Evolutionary conservation across 1,140 invertebrate species (phyloP).

Genomic region (Bacillus rossius): DNA sequence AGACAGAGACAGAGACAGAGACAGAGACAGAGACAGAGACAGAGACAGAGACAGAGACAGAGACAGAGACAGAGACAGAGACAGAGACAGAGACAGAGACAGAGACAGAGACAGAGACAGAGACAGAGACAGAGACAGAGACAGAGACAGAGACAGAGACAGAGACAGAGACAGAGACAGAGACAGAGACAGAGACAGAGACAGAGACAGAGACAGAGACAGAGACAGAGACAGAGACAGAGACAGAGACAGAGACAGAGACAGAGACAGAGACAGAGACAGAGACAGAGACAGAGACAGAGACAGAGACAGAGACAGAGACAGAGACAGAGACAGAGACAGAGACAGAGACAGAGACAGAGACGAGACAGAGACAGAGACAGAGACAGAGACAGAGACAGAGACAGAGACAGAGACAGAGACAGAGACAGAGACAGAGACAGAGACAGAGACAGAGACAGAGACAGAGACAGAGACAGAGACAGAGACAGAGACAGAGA

Average conservation of each 20-base stretch:
- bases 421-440: constrained; percentile 15
- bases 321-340: not conserved
- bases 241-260: not conserved
- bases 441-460: constrained; percentile 16
- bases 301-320: not conserved
- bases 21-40: constrained; percentile 16
- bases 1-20: constrained; percentile 16
- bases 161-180: not conserved
- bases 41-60: constrained; percentile 16
- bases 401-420: constrained; percentile 16
- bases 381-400: constrained; percentile 10
- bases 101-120: not conserved
- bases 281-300: not conserved
- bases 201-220: no score
- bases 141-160: not conserved
- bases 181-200: no score
- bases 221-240: no score
- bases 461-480: constrained; percentile 16
- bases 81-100: not conserved
- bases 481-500: no score
- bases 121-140: not conserved
- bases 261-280: not conserved
- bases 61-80: constrained; percentile 15
- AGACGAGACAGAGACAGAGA: not conserved
- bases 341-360: not conserved